Conservation (phyloP, 53 echinoderm and acorn worm genomes). For the Hippasteria phrygiana region DNA sequence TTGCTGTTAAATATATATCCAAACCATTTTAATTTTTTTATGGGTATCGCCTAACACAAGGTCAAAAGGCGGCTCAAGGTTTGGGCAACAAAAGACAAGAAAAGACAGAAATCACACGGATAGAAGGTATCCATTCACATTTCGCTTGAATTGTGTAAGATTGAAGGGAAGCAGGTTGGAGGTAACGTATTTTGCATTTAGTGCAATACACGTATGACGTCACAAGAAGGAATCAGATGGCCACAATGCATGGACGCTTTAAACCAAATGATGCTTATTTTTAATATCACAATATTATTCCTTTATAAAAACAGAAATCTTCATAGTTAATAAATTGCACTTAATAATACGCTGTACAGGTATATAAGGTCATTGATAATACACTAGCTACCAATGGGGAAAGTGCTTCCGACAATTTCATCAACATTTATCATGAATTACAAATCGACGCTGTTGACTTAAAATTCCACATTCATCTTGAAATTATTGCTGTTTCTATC, state of each 20-base stretch:
- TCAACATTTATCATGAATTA: too few species aligned
- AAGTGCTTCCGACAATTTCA: not conserved
- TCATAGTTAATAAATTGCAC: slow-evolving; percentile 71
- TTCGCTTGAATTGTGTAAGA: too few species aligned
- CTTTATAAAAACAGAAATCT: slow-evolving; percentile 69
- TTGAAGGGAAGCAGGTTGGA: not conserved
- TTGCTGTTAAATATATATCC: too few species aligned
- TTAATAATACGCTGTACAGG: slow-evolving; percentile 62
- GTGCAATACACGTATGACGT: not conserved
- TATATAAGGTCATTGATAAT: slow-evolving; percentile 11
- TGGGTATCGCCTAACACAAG: too few species aligned
- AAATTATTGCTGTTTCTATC: too few species aligned
- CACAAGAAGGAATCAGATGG: not conserved
- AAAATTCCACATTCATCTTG: too few species aligned
- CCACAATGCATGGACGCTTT: slow-evolving; percentile 37
- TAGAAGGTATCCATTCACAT: too few species aligned
- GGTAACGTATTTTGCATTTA: not conserved
- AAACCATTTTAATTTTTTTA: too few species aligned
- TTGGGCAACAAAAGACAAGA: too few species aligned
- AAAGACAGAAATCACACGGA: too few species aligned
- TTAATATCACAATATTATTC: slow-evolving; percentile 77
- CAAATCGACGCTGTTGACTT: too few species aligned
- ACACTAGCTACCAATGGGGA: slow-evolving; percentile 15
- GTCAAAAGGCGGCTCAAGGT: too few species aligned
- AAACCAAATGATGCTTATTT: slow-evolving; percentile 54